Conservation (phyloP, 1,140 invertebrate species). For the Hyphantria cunea region DNA sequence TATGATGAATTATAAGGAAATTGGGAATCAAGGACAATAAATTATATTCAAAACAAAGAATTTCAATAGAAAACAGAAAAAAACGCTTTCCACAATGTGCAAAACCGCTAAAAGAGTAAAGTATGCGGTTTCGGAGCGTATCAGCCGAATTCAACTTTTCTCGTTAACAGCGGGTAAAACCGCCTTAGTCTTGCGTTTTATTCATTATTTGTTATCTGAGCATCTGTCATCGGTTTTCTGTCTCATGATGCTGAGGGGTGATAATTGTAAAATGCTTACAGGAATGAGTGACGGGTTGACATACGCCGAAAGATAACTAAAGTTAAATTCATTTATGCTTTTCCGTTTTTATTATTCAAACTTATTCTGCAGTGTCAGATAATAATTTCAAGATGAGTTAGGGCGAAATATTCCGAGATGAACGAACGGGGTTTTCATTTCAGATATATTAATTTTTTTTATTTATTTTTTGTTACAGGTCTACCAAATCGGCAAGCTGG, state of each 20-base stretch:
- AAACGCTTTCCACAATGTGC: neutral
- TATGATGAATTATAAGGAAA: too few species aligned
- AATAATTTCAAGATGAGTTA: neutral
- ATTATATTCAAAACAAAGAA: too few species aligned
- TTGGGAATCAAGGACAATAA: too few species aligned
- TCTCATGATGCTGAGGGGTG: constrained; percentile 6
- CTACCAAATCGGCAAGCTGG: constrained; percentile 69
- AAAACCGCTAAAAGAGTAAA: constrained; percentile 39
- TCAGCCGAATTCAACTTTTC: constrained; percentile 64
- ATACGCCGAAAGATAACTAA: neutral
- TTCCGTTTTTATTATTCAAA: neutral
- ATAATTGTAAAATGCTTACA: constrained; percentile 14
- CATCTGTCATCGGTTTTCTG: constrained; percentile 65
- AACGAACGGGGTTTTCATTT: neutral
- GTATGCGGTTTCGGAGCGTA: constrained; percentile 43
- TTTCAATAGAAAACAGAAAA: too few species aligned
- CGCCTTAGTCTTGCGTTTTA: constrained; percentile 59
- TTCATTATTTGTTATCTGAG: constrained; percentile 70
- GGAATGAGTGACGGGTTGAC: constrained; percentile 18
- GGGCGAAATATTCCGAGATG: too few species aligned
- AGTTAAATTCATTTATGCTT: neutral
- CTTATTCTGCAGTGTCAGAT: neutral
- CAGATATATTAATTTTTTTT: constrained; percentile 4
- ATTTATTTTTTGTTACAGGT: constrained; percentile 53
- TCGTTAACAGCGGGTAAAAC: constrained; percentile 65